These are phyloP conservation scores for Aphelenchoides besseyi DNA, from an alignment of 1,140 invertebrate genomes.

Conservation along the genomic window DNA sequence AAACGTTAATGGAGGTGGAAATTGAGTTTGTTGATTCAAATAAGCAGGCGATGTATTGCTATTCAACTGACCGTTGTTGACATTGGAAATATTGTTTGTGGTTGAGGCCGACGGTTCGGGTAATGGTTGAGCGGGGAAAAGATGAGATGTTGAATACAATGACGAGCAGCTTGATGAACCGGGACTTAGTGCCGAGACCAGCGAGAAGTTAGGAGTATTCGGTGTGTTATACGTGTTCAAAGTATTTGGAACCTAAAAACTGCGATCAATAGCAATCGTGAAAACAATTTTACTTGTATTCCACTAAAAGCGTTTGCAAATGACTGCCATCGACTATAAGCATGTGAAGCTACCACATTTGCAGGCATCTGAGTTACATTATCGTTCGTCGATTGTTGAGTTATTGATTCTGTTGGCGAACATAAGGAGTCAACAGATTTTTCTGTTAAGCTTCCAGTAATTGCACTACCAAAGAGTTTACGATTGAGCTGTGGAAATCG, in stretches of 20 bases:
- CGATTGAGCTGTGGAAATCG: slow-evolving; percentile 31
- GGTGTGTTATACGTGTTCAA: slow-evolving; percentile 3
- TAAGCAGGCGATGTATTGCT: not conserved
- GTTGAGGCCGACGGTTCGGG: slow-evolving; percentile 9
- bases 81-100: not conserved
- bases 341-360: not conserved
- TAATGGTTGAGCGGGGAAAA: slow-evolving; percentile 18
- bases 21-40: not conserved
- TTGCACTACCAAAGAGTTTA: slow-evolving; percentile 12
- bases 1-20: not conserved
- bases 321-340: not conserved
- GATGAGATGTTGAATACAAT: slow-evolving; percentile 1
- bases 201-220: not conserved
- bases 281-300: slow-evolving; percentile 12
- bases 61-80: no score
- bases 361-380: not conserved
- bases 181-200: slow-evolving; percentile 18
- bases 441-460: not conserved
- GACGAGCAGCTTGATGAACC: not conserved
- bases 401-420: not conserved
- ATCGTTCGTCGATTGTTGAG: not conserved
- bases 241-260: not conserved
- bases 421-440: not conserved
- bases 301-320: slow-evolving; percentile 17
- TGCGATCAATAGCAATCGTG: not conserved